Evolutionary conservation across 2,113 vertebrate species (phyloP), one percentile per base, ranked within the genome.

Genomic region (Solea senegalensis): DNA sequence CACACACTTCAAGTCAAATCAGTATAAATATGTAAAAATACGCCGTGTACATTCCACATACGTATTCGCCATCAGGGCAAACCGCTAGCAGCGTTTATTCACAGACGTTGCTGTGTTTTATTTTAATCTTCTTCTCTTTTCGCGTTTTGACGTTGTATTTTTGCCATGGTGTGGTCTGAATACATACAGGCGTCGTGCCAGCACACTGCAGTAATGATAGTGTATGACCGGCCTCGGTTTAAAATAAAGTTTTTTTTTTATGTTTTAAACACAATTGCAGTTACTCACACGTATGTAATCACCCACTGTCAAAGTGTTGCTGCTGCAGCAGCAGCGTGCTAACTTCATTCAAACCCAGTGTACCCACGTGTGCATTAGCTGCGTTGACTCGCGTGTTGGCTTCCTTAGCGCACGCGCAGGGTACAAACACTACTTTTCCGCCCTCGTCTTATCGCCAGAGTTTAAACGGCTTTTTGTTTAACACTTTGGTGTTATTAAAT

Each of bases 371-470:
- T 81, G 75, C 66, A 64, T 73, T 3, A 59, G 26, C 59, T 46
- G 11, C 61, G 67, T 53, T 72, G 34, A 50, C 73, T 88, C 82
- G 74, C 84, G 69, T 86, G 79, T 80, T 64, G 84, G 72, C 0
- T 44, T 7, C 15, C 2, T 21, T 62, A 52, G 43, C 81, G 13
- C 86, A 89, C 89, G 83, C 86, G 76, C 86, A 79, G 34, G 0
- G 51, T 27, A n/a, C 0, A 48, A 5, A 39, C n/a, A 10, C 6
- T 1, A 21, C 34, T 34, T 34, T 6, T 34, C 34, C 3, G 0
- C 8, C 26, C 16, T 55, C n/a, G 46, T 2, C 21, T 12, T 15
- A 16, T 52, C 2, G 4, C 1, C 2, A 4, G 4, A 7, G 16
- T 69, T 64, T 13, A 7, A 7, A 8, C 0, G 2, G 3, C 12